Percentiles rank a stretch among this genome's conserved stretches.
phyloP scores from a whole-genome alignment of 2,888 invertebrate species.

The Rhogogaster chlorosoma region DNA sequence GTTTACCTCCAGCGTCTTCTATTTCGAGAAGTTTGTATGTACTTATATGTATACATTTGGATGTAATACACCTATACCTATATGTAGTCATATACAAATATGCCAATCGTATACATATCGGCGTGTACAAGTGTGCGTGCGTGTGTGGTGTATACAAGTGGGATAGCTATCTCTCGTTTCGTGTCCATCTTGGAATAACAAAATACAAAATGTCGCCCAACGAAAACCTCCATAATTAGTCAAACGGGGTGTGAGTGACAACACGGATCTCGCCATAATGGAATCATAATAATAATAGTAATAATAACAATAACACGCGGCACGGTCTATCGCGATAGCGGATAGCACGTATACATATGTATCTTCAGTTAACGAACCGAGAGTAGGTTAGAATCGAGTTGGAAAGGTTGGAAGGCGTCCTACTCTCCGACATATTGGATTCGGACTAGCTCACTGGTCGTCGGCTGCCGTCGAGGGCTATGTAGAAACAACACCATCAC shows the following conservation, averaged over 20 bases:
- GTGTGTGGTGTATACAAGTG: slow-evolving; percentile 4
- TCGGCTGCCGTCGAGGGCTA: slow-evolving; percentile 46
- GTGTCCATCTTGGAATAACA: slow-evolving; percentile 70
- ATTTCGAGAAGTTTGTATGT: slow-evolving; percentile 23
- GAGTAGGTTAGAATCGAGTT: slow-evolving; percentile 47
- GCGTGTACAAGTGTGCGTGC: background rate
- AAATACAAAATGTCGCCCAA: slow-evolving; percentile 76
- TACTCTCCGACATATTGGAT: slow-evolving; percentile 51
- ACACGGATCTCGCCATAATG: slow-evolving; percentile 70
- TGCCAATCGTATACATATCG: background rate
- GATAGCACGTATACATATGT: slow-evolving; percentile 52
- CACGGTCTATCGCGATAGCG: slow-evolving; percentile 49
- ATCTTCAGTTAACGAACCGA: slow-evolving; percentile 39
- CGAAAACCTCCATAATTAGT: slow-evolving; percentile 76
- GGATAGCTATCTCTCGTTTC: slow-evolving; percentile 36
- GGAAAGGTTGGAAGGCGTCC: slow-evolving; percentile 49
- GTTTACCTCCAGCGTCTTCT: background rate
- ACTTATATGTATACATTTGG: slow-evolving; percentile 3
- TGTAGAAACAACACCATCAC: slow-evolving; percentile 47
- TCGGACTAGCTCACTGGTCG: slow-evolving; percentile 45
- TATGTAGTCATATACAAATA: background rate
- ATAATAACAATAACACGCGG: slow-evolving; percentile 65
- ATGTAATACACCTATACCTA: background rate
- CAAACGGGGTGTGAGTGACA: slow-evolving; percentile 66
- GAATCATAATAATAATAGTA: slow-evolving; percentile 66